Base-by-base conservation (phyloP, 1,140 invertebrate genomes). In the Drosophila yakuba region DNA sequence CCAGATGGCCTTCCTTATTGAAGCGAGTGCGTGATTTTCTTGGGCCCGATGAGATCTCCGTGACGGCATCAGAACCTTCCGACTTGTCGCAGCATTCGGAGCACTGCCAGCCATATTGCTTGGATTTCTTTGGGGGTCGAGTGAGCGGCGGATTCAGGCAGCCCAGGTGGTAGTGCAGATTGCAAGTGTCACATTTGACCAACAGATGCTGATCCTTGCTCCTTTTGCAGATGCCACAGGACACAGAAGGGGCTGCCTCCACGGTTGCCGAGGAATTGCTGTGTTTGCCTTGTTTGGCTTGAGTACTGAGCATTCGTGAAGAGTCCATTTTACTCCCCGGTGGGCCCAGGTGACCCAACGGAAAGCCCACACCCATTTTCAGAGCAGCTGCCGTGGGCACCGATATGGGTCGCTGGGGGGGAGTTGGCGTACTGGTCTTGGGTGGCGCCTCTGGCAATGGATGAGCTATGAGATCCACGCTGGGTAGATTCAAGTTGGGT, bases 131-230 rank as follows among this genome's bases (percentile, higher is more conserved):
- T 1, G 98, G 98, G 93, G 99, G 96, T 52, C 98, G 94, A 12
- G 96, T 96, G 6, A 99, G 93, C 14, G 97, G 97, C 20, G 98
- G 98, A 91, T 97, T 97, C 47, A 99, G 93, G 93, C 98, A 99
- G 48, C 96, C 96, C 50, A 99, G 93, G 93, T 99, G 98, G 93
- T 99, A 99, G 92, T 97, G 96, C 32, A 97, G 93, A 78, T 96
- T 95, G 91, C 98, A 99, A 0, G 96, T 97, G 92, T 99, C 98
- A 93, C 98, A 99, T 86, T 97, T 97, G 1, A 98, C 96, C 74
- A 99, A 94, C 56, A 98, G 93, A 93, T 98, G 97, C 78, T 97
- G 97, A 93, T 98, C 97, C 41, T 95, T 95, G 62, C 95, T 95
- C 72, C 95, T 94, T 57, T 95, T 94, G 93, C 98, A 99, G 60